phyloP scores from a whole-genome alignment of 2,113 vertebrate species.

The Aptenodytes patagonicus region DNA sequence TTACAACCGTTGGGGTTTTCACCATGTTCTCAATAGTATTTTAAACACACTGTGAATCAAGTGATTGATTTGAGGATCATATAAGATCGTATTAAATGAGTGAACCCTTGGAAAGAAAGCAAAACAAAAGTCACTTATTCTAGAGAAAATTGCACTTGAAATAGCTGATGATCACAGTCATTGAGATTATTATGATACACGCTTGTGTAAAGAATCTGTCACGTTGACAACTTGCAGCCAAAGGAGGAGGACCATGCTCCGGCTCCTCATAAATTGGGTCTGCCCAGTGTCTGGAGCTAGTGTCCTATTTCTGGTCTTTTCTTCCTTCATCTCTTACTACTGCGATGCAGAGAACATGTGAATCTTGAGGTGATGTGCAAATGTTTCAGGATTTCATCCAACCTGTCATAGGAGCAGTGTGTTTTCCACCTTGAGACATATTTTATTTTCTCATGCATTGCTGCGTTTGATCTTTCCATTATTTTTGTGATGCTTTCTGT shows the following conservation, averaged over 20 bases:
- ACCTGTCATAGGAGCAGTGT: accelerated
- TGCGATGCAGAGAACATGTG: accelerated
- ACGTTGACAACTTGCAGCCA: not conserved
- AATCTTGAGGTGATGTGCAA: accelerated
- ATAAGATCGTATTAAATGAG: not conserved
- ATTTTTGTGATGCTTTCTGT: accelerated
- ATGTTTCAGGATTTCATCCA: not conserved
- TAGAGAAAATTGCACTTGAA: not conserved
- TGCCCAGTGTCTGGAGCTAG: not conserved
- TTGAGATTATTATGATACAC: not conserved
- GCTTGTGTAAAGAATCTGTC: not conserved
- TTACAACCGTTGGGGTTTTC: not conserved
- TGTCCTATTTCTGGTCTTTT: not conserved
- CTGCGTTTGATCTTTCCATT: not conserved
- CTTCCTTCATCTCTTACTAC: not conserved
- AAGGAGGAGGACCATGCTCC: not conserved
- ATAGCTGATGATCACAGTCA: not conserved
- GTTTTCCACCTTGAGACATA: not conserved
- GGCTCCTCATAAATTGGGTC: not conserved
- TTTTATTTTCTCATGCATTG: accelerated
- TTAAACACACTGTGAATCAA: not conserved
- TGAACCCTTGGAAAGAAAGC: not conserved
- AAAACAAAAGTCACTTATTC: not conserved
- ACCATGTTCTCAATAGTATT: not conserved
- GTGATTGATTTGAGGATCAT: not conserved